Conservation (phyloP, 2,113 vertebrate genomes). For the Procavia capensis region DNA sequence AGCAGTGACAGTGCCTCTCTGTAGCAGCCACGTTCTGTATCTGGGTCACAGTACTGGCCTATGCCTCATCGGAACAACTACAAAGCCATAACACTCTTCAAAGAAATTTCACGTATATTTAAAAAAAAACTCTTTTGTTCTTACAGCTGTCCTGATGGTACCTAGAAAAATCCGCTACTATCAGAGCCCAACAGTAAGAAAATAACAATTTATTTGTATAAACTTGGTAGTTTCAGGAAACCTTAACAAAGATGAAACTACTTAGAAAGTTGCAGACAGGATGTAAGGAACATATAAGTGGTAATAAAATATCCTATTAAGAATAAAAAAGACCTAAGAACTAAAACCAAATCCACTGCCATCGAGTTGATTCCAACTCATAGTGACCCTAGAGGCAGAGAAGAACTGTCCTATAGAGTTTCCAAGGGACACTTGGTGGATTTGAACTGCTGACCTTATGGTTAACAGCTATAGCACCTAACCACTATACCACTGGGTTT, state of each 20-base stretch:
- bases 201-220: background rate
- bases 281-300: background rate
- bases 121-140: background rate
- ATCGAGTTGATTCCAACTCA: too few relatives aligned
- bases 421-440: too few relatives aligned
- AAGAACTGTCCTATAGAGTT: too few relatives aligned
- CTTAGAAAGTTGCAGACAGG: background rate
- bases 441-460: too few relatives aligned
- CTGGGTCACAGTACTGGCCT: background rate
- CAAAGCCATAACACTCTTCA: background rate
- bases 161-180: background rate
- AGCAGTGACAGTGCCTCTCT: background rate
- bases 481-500: too few relatives aligned
- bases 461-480: too few relatives aligned
- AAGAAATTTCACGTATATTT: background rate
- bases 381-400: too few relatives aligned
- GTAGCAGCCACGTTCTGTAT: background rate
- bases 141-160: background rate
- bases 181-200: background rate
- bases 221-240: slow-evolving; percentile 12
- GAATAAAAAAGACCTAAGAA: too few relatives aligned
- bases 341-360: too few relatives aligned
- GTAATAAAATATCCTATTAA: background rate
- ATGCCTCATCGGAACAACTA: background rate
- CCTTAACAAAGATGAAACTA: background rate